These are phyloP conservation scores for Amblyopsis hoosieri DNA, from an alignment of 2,797 vertebrate species.

Conservation along the genomic window DNA sequence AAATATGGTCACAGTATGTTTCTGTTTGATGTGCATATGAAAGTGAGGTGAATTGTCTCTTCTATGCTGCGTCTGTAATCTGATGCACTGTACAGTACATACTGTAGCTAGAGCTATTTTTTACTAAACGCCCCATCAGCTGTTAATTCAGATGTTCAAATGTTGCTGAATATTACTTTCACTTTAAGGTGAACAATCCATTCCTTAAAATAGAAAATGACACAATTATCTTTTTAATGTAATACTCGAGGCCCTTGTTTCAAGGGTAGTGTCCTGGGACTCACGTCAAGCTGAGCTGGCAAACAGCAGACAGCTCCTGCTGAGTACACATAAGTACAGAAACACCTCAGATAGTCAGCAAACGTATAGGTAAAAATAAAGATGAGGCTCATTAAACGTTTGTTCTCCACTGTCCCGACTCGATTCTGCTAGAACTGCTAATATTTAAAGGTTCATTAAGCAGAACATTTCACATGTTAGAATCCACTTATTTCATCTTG, in stretches of 20 bases:
- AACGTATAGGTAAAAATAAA: slow-evolving; percentile 44
- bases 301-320: slow-evolving; percentile 39
- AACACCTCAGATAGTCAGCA: slow-evolving; percentile 50
- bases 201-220: neutral
- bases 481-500: no score
- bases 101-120: no score
- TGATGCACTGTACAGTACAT: slow-evolving; percentile 3
- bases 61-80: neutral
- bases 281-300: slow-evolving; percentile 43
- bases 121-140: neutral
- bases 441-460: no score
- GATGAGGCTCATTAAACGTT: slow-evolving; percentile 61
- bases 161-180: slow-evolving; percentile 2
- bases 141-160: slow-evolving; percentile 1
- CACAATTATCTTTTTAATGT: slow-evolving; percentile 17
- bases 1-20: slow-evolving; percentile 21
- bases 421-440: no score
- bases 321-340: slow-evolving; percentile 50
- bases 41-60: slow-evolving; percentile 8
- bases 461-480: no score
- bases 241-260: slow-evolving; percentile 38
- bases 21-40: slow-evolving; percentile 46
- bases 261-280: slow-evolving; percentile 41
- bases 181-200: neutral
- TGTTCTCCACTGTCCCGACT: neutral